Percentiles rank a stretch among this genome's conserved stretches.
Evolutionary conservation across 2,888 invertebrate genomes (phyloP).

Genomic region (Busseola fusca): DNA sequence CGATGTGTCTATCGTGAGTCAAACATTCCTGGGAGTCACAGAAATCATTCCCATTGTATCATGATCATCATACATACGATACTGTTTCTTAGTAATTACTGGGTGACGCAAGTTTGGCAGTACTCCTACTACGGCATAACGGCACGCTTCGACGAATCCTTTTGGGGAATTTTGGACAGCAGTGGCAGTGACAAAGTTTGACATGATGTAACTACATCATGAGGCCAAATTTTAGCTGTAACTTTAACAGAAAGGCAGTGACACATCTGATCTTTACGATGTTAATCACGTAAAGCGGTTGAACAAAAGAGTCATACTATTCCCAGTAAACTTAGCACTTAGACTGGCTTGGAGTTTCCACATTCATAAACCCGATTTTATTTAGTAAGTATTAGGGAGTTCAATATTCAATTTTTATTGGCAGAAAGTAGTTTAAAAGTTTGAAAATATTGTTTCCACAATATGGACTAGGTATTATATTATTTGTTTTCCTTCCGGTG

Average conservation of each 20-base stretch:
- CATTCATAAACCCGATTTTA: neutral
- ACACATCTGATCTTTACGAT: constrained; percentile 41
- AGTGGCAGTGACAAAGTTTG: constrained; percentile 13
- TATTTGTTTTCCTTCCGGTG: constrained; percentile 24
- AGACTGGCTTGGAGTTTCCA: neutral
- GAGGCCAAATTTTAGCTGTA: neutral
- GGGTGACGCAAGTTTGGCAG: constrained; percentile 47
- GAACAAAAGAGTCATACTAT: neutral
- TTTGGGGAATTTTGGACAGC: constrained; percentile 48
- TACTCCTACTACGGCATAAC: constrained; percentile 6
- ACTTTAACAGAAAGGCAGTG: constrained; percentile 22
- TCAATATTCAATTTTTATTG: neutral
- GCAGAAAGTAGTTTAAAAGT: constrained; percentile 11
- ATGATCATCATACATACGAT: constrained; percentile 47
- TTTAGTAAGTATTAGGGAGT: neutral
- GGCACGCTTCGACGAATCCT: constrained; percentile 26
- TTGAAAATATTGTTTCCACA: constrained; percentile 2
- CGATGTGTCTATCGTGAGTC: constrained; percentile 57
- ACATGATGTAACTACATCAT: constrained; percentile 14
- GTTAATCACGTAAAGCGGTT: constrained; percentile 20
- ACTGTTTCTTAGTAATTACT: constrained; percentile 53
- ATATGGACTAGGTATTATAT: neutral
- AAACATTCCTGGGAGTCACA: constrained; percentile 63
- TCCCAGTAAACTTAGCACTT: constrained; percentile 10
- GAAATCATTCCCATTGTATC: constrained; percentile 57